These are phyloP conservation scores for Bombus turneri DNA, from an alignment of 1,140 invertebrate species.

Conservation along the genomic window DNA sequence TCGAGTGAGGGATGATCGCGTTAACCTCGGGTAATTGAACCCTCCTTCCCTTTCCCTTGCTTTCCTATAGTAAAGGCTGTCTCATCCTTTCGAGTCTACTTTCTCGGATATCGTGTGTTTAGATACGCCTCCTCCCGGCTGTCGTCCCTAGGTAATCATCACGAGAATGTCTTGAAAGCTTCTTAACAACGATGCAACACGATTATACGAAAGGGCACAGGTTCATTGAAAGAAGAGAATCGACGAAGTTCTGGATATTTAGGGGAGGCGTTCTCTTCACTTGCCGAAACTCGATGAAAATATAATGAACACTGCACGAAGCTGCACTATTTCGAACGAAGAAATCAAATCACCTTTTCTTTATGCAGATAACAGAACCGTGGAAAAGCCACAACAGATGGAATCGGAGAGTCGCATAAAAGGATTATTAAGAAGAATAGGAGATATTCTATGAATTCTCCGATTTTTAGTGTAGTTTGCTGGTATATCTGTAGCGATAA, in stretches of 20 bases:
- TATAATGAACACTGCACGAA: background rate
- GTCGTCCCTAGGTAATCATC: background rate
- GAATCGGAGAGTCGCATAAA: background rate
- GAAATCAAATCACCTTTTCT: background rate
- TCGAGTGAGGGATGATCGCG: constrained; percentile 68
- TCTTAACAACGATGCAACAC: background rate
- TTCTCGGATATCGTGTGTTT: background rate
- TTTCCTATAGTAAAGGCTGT: background rate
- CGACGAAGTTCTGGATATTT: background rate
- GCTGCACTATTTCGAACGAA: background rate
- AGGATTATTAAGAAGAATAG: background rate
- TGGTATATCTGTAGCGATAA: no score
- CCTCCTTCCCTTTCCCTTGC: constrained; percentile 38
- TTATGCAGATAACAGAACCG: background rate
- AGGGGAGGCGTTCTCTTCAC: background rate
- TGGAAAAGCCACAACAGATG: constrained; percentile 46
- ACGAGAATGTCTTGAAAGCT: background rate
- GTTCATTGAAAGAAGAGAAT: background rate
- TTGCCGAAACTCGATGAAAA: background rate
- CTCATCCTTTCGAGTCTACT: constrained; percentile 20
- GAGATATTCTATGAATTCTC: no score
- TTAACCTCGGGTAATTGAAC: constrained; percentile 77
- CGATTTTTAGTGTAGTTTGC: no score
- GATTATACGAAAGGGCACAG: background rate
- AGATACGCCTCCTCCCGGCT: background rate